Base-by-base conservation (phyloP, 2,888 invertebrate species). In the Portevinia maculata region DNA sequence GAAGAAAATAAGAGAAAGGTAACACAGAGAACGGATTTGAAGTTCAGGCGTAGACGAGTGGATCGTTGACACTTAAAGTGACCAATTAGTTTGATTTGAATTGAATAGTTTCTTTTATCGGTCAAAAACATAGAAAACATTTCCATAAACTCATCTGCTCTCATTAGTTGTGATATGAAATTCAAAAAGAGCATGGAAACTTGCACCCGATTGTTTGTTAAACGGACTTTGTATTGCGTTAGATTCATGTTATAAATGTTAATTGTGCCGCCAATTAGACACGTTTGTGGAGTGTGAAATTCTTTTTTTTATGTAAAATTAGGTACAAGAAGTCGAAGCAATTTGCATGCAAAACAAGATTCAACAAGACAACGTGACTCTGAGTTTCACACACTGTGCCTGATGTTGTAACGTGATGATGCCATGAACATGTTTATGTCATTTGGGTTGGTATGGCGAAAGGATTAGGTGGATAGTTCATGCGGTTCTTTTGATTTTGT, bases 211-310 rank as follows among this genome's bases (percentile, higher is more conserved):
- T 30, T 37, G 15, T 39, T 39, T 39, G 37, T 5, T 24, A 24
- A 3, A 3, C 24, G 24, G 24, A 24, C 30, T 9, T n/a, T n/a
- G 46, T 24, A 9, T 34, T 32, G 37, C 55, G 30, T 64, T 39
- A 57, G 57, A 48, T 44, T 46, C 46, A 30, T 67, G 39, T 52
- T 39, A 24, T 28, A 73, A 69, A 81, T 75, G 64, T 44, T 81
- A 79, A 79, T 79, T 69, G 69, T 57, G 44, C 64, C 41, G 62
- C 64, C 64, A 75, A 81, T 75, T 75, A 81, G 75, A 75, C 34
- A 57, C 67, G 79, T 75, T 69, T 69, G 34, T 75, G 62, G 69
- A 75, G 79, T 75, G 69, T 69, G 52, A 62, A 79, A 39, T 41
- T 41, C 11, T 44, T 17, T 17, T 37, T 69, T 59, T 59, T 57